Evolutionary conservation across 1,140 invertebrate species (phyloP).

Genomic region (Gryon sp.): DNA sequence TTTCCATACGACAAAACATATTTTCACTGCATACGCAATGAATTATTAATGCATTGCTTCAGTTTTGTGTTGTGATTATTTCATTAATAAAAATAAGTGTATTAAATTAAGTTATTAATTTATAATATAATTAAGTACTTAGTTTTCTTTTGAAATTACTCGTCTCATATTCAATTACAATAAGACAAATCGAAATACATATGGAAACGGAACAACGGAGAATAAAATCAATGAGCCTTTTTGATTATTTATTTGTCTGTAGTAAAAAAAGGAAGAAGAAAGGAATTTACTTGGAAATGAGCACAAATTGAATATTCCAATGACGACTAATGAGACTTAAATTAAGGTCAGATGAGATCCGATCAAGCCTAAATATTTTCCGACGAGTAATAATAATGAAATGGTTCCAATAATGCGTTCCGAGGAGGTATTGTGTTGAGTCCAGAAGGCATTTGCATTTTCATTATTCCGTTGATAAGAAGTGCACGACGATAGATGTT

Average conservation of each 20-base stretch:
- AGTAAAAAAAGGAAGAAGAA: background rate
- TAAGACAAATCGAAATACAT: too few relatives aligned
- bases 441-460: constrained; percentile 40
- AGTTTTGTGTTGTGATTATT: too few relatives aligned
- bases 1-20: constrained; percentile 5
- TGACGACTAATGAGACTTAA: constrained; percentile 1
- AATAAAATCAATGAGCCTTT: too few relatives aligned
- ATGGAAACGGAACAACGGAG: too few relatives aligned
- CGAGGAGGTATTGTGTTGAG: constrained; percentile 18
- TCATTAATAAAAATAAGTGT: too few relatives aligned
- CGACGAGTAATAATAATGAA: constrained; percentile 32
- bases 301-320: background rate
- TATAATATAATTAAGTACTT: too few relatives aligned
- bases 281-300: background rate
- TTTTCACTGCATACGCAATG: too few relatives aligned
- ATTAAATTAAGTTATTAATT: too few relatives aligned
- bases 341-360: constrained; percentile 12
- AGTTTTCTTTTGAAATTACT: too few relatives aligned
- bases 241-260: too few relatives aligned
- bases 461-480: constrained; percentile 49
- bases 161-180: too few relatives aligned
- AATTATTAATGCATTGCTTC: too few relatives aligned
- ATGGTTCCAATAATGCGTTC: constrained; percentile 24
- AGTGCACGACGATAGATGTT: constrained; percentile 30
- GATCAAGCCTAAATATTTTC: constrained; percentile 12